Percentiles rank a stretch among this genome's conserved stretches.
Evolutionary conservation across 1,140 invertebrate species (phyloP).

Genomic region (Nephila pilipes): DNA sequence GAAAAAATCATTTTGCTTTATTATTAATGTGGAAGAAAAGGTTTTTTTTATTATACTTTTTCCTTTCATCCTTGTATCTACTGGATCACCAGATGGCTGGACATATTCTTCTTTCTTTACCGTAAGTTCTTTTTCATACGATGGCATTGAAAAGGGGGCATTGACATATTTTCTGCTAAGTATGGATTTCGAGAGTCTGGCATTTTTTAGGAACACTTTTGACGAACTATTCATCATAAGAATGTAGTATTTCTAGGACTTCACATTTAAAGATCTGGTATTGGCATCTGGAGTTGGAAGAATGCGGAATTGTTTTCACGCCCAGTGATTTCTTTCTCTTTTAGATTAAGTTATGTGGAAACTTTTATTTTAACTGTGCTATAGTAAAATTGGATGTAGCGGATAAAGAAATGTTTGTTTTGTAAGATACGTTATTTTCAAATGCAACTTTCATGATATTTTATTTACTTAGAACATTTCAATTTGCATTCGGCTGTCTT

Average conservation of each 20-base stretch:
- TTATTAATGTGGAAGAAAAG: slow-evolving; percentile 75
- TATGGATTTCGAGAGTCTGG: slow-evolving; percentile 63
- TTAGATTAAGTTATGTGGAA: background rate
- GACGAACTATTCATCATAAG: slow-evolving; percentile 25
- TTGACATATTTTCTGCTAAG: slow-evolving; percentile 76
- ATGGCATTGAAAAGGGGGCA: slow-evolving; percentile 67
- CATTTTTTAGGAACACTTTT: slow-evolving; percentile 46
- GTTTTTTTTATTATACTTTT: slow-evolving; percentile 58
- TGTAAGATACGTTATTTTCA: too few species aligned
- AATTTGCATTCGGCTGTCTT: too few species aligned
- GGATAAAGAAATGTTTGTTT: too few species aligned
- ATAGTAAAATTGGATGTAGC: too few species aligned
- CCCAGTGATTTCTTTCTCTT: background rate
- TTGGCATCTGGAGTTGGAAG: background rate
- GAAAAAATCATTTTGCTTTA: slow-evolving; percentile 76
- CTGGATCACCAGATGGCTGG: slow-evolving; percentile 73
- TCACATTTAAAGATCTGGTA: slow-evolving; percentile 16
- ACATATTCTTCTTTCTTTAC: slow-evolving; percentile 62
- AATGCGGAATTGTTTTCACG: background rate
- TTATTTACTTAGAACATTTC: too few species aligned
- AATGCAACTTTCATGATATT: too few species aligned
- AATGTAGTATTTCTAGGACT: slow-evolving; percentile 21
- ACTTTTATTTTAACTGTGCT: too few species aligned
- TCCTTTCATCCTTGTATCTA: slow-evolving; percentile 68
- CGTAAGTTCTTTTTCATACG: slow-evolving; percentile 60